Evolutionary conservation across 1,140 invertebrate genomes (phyloP).

Genomic region (Artemia franciscana): DNA sequence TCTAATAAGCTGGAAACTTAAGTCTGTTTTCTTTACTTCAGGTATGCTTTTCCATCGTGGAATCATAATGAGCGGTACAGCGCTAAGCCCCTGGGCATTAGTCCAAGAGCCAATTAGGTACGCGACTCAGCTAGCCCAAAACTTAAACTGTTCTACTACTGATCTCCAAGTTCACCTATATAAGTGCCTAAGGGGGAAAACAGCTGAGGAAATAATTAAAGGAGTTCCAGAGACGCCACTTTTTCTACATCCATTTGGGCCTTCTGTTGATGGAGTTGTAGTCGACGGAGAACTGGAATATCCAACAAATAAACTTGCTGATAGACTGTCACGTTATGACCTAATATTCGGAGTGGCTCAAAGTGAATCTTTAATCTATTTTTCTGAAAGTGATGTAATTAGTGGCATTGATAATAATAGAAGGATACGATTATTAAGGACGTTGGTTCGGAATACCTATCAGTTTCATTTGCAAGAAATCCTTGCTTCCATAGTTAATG

Average conservation of each 20-base stretch:
- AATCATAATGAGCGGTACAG: conserved; percentile 82
- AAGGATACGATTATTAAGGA: conserved; percentile 25
- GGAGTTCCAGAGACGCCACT: conserved; percentile 31
- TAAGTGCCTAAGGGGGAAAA: conserved; percentile 54
- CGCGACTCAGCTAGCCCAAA: conserved; percentile 55
- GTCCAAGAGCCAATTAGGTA: conserved; percentile 65
- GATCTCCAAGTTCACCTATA: conserved; percentile 34
- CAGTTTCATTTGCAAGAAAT: conserved; percentile 38
- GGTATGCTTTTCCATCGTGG: conserved; percentile 74
- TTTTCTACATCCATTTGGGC: conserved; percentile 66
- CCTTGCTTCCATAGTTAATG: conserved; percentile 48
- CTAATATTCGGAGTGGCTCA: conserved; percentile 76
- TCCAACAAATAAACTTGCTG: conserved; percentile 14
- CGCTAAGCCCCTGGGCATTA: conserved; percentile 73
- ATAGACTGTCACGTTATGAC: conserved; percentile 39
- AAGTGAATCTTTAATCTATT: conserved; percentile 61
- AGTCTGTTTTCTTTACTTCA: conserved; percentile 25
- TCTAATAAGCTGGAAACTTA: too few species aligned
- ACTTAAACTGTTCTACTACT: conserved; percentile 55
- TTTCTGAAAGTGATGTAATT: conserved; percentile 69
- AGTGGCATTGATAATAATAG: conserved; percentile 25
- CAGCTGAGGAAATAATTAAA: conserved; percentile 29
- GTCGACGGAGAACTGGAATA: conserved; percentile 39
- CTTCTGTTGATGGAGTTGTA: conserved; percentile 72
- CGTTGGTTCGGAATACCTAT: conserved; percentile 29